Conservation (phyloP, 2,888 invertebrate genomes). For the Microctonus aethiopoides region DNA sequence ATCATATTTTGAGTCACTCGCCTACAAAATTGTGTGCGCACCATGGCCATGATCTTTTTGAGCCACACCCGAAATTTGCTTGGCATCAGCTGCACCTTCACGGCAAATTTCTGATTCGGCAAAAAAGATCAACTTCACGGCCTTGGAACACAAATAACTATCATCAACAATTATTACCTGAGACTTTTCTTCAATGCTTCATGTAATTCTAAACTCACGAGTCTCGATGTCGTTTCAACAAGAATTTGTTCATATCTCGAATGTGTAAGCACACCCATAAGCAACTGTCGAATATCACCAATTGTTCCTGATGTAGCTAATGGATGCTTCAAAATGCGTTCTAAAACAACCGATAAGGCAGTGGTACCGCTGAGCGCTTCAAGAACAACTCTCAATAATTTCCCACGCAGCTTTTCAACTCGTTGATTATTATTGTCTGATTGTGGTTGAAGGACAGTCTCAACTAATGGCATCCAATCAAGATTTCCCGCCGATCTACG, state of each 20-base stretch:
- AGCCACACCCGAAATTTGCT: too few relatives aligned
- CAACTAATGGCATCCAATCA: constrained; percentile 65
- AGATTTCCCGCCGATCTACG: constrained; percentile 62
- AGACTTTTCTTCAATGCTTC: constrained; percentile 61
- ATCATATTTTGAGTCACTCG: too few relatives aligned
- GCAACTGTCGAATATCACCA: constrained; percentile 73
- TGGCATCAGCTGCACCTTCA: too few relatives aligned
- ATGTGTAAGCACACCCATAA: constrained; percentile 79
- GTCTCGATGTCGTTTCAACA: constrained; percentile 75
- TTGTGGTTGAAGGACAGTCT: constrained; percentile 57
- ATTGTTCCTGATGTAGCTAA: constrained; percentile 70
- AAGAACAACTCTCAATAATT: constrained; percentile 60
- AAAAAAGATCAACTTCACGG: too few relatives aligned
- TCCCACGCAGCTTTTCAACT: constrained; percentile 57
- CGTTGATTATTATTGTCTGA: constrained; percentile 50
- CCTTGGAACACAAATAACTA: too few relatives aligned
- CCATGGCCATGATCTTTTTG: too few relatives aligned
- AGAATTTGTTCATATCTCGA: constrained; percentile 81
- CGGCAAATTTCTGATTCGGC: too few relatives aligned
- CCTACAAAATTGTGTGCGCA: too few relatives aligned
- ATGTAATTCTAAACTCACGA: constrained; percentile 79
- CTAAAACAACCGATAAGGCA: constrained; percentile 71
- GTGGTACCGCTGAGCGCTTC: constrained; percentile 64
- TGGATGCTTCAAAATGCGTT: constrained; percentile 70
- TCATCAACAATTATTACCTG: constrained; percentile 47